phyloP scores from a whole-genome alignment of 2,888 invertebrate species.

The Callosobruchus maculatus region DNA sequence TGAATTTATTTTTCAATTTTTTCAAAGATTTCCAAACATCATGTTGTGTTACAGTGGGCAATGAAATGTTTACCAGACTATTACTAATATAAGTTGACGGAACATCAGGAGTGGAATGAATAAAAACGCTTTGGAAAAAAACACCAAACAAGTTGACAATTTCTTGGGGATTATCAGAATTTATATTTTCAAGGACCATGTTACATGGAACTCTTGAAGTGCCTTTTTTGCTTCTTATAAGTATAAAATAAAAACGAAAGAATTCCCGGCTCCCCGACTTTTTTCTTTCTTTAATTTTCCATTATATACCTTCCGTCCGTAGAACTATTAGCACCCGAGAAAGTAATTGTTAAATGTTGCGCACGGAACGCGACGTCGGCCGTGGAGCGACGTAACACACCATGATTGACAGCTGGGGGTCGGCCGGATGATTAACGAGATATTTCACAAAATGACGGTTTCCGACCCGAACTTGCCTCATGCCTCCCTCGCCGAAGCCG shows the following conservation, averaged over 20 bases:
- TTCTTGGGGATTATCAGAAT: too few relatives aligned
- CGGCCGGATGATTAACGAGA: constrained; percentile 49
- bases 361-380: constrained; percentile 24
- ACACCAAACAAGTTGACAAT: too few relatives aligned
- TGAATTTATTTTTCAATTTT: too few relatives aligned
- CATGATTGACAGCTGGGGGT: constrained; percentile 50
- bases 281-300: neutral
- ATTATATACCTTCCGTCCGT: neutral
- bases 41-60: too few relatives aligned
- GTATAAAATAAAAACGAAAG: neutral
- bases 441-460: constrained; percentile 49
- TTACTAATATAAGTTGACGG: too few relatives aligned
- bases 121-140: too few relatives aligned
- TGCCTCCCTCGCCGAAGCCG: constrained; percentile 23
- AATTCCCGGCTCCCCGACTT: neutral
- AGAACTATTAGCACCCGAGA: constrained; percentile 28
- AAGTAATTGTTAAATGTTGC: constrained; percentile 35
- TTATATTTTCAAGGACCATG: too few relatives aligned
- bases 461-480: constrained; percentile 39
- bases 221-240: too few relatives aligned
- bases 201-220: too few relatives aligned
- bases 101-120: too few relatives aligned
- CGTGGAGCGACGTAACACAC: constrained; percentile 30
- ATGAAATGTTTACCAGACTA: too few relatives aligned
- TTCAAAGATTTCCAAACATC: too few relatives aligned